These are phyloP conservation scores for Strigamia maritima DNA, from an alignment of 2,888 invertebrate genomes.

Conservation along the genomic window DNA sequence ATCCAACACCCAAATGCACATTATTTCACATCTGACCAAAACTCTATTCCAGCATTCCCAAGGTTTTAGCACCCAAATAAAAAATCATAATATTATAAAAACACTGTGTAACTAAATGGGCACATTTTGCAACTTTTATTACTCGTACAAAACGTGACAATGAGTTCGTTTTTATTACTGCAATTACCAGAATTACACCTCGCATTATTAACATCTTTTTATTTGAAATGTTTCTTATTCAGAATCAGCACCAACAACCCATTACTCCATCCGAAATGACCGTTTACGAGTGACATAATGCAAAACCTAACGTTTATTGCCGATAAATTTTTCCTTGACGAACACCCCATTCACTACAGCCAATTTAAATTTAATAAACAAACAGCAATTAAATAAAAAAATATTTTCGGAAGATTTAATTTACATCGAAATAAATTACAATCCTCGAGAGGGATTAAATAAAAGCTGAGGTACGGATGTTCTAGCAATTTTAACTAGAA, in stretches of 20 bases:
- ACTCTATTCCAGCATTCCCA: background rate
- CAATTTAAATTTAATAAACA: background rate
- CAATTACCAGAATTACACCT: background rate
- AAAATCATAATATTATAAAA: background rate
- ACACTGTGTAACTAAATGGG: background rate
- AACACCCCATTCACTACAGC: background rate
- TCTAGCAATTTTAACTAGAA: background rate
- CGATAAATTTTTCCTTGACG: background rate
- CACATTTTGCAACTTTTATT: slow-evolving; percentile 10
- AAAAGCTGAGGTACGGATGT: background rate
- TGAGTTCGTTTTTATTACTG: slow-evolving; percentile 1
- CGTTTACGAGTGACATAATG: background rate
- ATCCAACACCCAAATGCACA: slow-evolving; percentile 24
- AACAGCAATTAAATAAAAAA: background rate
- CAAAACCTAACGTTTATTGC: background rate
- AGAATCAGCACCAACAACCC: background rate
- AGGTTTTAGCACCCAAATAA: background rate
- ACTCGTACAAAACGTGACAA: background rate
- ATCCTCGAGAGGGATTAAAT: background rate
- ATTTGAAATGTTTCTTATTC: background rate
- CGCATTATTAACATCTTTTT: slow-evolving; percentile 10
- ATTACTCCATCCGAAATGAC: background rate
- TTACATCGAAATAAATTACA: no score
- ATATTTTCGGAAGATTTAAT: background rate
- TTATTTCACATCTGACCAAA: slow-evolving; percentile 3